Percentiles rank a stretch among this genome's conserved stretches.
Evolutionary conservation across 2,797 vertebrate species (phyloP).

Genomic region (Trachops cirrhosus): DNA sequence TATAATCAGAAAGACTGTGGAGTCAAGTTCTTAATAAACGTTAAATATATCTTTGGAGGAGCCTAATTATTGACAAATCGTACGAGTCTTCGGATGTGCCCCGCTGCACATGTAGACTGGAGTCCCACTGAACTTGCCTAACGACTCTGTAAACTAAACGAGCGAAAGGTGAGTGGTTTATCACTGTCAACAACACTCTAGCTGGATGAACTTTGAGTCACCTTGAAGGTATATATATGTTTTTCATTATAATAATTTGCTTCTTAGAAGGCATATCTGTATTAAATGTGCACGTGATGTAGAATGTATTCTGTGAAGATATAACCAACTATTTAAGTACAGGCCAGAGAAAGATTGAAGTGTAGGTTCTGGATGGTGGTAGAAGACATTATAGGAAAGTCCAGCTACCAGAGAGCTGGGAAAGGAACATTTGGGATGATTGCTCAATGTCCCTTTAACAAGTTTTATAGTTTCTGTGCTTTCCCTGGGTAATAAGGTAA

Average conservation of each 20-base stretch:
- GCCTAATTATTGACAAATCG: constrained; percentile 70
- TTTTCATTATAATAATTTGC: constrained; percentile 82
- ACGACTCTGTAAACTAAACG: constrained; percentile 76
- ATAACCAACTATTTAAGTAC: constrained; percentile 28
- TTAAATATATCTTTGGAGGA: constrained; percentile 47
- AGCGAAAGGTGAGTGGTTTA: constrained; percentile 77
- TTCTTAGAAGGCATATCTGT: constrained; percentile 75
- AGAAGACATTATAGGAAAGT: background rate
- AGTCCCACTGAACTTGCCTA: constrained; percentile 76
- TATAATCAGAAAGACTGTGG: constrained; percentile 33
- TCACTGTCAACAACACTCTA: constrained; percentile 81
- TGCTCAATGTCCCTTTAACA: background rate
- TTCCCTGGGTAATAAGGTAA: background rate
- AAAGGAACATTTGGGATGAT: background rate
- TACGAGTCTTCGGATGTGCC: constrained; percentile 61
- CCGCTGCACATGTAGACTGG: constrained; percentile 61
- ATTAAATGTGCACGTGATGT: constrained; percentile 69
- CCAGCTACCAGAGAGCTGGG: background rate
- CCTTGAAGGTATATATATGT: constrained; percentile 80
- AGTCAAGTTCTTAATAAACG: constrained; percentile 50
- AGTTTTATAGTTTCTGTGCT: background rate
- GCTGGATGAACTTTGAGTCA: constrained; percentile 81
- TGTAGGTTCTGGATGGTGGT: background rate
- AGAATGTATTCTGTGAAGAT: constrained; percentile 71
- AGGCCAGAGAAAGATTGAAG: background rate